phyloP scores from a whole-genome alignment of 2,113 vertebrate species.

The Esox niger region DNA sequence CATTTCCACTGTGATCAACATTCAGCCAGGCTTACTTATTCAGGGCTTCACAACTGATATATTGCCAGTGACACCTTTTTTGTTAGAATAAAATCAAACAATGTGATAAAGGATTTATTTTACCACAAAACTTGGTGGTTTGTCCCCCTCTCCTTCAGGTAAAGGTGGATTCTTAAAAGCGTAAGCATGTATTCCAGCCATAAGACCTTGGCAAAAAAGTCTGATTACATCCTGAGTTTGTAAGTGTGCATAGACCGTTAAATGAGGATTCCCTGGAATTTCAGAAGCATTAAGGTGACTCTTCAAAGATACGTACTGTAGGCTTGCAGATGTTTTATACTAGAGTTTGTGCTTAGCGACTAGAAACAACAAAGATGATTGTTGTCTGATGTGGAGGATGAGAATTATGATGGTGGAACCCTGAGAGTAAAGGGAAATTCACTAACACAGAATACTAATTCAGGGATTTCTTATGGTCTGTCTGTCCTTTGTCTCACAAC shows the following conservation, averaged over 20 bases:
- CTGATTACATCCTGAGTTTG: conserved; percentile 9
- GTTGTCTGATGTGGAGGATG: background rate
- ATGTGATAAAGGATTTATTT: background rate
- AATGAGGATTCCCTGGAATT: background rate
- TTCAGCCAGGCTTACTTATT: background rate
- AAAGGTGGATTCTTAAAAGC: conserved; percentile 22
- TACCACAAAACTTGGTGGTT: conserved; percentile 8
- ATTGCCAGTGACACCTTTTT: background rate
- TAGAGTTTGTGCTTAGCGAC: background rate
- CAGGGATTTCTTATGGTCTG: background rate
- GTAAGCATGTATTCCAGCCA: background rate
- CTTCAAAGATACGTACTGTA: conserved; percentile 13
- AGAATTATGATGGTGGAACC: background rate
- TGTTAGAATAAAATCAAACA: conserved; percentile 18
- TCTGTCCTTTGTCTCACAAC: conserved; percentile 19
- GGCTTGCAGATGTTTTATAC: conserved; percentile 7
- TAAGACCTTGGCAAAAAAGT: background rate
- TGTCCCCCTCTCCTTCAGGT: conserved; percentile 7
- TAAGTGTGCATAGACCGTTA: background rate
- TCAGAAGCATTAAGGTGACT: background rate
- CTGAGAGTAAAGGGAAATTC: background rate
- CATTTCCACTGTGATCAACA: conserved; percentile 32
- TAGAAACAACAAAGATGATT: background rate
- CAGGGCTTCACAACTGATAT: background rate
- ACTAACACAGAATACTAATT: conserved; percentile 1